Conservation (phyloP, 2,113 vertebrate genomes). For the Brevimyrus niger region DNA sequence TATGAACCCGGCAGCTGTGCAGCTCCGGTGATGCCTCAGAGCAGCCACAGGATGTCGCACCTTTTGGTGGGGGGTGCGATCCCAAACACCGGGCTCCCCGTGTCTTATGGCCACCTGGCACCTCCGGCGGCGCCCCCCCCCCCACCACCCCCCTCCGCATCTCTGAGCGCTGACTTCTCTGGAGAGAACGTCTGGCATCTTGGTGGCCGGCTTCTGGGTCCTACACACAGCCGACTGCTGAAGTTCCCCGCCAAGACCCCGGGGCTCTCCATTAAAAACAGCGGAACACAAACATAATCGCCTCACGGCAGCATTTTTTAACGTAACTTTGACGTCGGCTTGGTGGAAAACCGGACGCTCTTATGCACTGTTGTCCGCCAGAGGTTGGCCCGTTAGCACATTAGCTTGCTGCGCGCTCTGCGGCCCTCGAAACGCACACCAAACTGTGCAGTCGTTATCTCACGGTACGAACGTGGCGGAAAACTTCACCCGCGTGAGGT, state of each 20-base stretch:
- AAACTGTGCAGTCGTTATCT: background rate
- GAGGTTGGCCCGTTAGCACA: background rate
- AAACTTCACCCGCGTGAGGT: background rate
- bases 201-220: background rate
- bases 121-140: background rate
- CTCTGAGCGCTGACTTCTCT: background rate
- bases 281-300: background rate
- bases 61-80: conserved; percentile 47
- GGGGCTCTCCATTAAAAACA: background rate
- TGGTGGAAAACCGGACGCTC: background rate
- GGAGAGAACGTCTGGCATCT: conserved; percentile 11
- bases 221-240: background rate
- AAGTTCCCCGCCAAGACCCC: background rate
- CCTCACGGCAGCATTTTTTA: background rate
- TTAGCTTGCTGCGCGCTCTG: background rate
- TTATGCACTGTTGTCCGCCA: background rate
- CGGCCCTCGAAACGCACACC: background rate
- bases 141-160: conserved; percentile 1
- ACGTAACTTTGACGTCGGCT: background rate
- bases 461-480: background rate
- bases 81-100: conserved; percentile 42
- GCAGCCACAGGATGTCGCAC: conserved; percentile 68
- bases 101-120: conserved; percentile 7
- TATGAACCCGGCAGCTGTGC: conserved; percentile 58
- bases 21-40: conserved; percentile 52